Conservation (phyloP, 2,113 vertebrate genomes). For the Petaurus breviceps region DNA sequence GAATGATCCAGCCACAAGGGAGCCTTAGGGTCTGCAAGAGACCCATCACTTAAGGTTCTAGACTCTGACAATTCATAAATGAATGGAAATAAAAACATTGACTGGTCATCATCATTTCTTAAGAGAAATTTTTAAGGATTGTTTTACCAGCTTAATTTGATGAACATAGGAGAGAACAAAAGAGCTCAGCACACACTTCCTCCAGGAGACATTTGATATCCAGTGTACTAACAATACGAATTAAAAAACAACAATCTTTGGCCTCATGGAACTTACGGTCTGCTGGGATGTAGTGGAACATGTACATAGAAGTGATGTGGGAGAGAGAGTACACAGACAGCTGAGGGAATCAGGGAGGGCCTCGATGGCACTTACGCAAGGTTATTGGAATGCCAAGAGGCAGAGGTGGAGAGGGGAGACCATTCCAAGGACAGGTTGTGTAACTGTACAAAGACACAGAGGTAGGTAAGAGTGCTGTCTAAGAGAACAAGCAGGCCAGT, state of each 20-base stretch:
- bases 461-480: background rate
- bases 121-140: background rate
- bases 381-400: background rate
- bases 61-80: background rate
- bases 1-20: background rate
- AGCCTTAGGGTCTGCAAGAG: background rate
- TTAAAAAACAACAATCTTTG: background rate
- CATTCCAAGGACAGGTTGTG: background rate
- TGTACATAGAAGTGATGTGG: no score
- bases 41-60: background rate
- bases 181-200: background rate
- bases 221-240: background rate
- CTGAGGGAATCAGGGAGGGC: no score
- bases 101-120: background rate
- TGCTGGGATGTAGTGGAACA: background rate
- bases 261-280: background rate
- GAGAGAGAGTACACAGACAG: no score
- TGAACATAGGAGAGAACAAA: background rate
- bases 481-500: background rate
- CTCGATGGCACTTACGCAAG: background rate
- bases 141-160: background rate
- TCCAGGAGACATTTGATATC: background rate
- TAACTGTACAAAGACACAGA: background rate
- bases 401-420: background rate
- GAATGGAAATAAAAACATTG: background rate